Conservation (phyloP, 92 coral and sea anemone genomes). For the Zoanthus sansibaricus region DNA sequence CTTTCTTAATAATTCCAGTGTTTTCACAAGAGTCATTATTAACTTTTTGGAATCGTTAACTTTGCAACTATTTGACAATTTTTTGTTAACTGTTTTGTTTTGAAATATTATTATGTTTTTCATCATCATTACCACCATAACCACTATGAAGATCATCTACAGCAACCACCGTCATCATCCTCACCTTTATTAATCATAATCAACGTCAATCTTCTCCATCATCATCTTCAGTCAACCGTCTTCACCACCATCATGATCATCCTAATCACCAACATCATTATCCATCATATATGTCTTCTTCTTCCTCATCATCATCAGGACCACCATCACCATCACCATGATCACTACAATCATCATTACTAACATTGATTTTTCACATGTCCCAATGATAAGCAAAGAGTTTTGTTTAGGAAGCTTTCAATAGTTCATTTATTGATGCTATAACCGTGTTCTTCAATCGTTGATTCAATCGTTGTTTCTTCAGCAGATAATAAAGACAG, state of each 20-base stretch:
- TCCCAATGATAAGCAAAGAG: too few relatives aligned
- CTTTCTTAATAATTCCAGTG: too few relatives aligned
- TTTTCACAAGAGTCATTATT: too few relatives aligned
- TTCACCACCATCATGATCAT: not conserved
- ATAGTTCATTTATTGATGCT: not conserved
- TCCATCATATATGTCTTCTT: not conserved
- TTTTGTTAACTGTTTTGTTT: too few relatives aligned
- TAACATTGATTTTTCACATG: not conserved
- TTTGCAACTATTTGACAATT: not conserved
- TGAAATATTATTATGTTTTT: too few relatives aligned
- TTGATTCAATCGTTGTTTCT: not conserved
- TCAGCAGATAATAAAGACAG: slow-evolving; percentile 56
- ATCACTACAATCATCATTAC: not conserved
- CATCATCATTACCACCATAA: too few relatives aligned
- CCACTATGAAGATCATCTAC: not conserved
- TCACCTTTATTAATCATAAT: not conserved
- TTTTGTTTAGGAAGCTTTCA: not conserved
- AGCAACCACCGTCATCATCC: not conserved
- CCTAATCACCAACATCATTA: not conserved
- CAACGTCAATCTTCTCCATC: not conserved
- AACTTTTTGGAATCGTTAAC: not conserved
- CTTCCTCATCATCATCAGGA: too few relatives aligned
- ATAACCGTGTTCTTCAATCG: not conserved
- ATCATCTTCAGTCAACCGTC: not conserved
- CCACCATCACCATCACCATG: too few relatives aligned